Evolutionary conservation across 2,113 vertebrate genomes (phyloP).

Genomic region (Catharus minimus): DNA sequence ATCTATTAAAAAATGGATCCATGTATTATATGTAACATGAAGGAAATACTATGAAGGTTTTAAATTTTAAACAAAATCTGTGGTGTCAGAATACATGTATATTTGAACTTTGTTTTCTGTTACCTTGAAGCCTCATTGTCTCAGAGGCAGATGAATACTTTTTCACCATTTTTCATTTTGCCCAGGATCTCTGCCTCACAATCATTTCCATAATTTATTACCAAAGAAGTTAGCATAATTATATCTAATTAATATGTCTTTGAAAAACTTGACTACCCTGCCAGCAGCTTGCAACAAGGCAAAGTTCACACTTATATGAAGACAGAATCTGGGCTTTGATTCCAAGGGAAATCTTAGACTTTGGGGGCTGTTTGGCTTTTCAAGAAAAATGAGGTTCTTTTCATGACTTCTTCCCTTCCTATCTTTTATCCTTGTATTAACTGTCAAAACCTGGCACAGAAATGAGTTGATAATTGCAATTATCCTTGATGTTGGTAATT

Average conservation of each 20-base stretch:
- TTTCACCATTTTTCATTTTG: not conserved
- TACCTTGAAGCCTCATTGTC: not conserved
- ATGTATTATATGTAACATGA: not conserved
- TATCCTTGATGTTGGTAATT: not conserved
- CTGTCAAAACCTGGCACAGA: not conserved
- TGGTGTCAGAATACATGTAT: not conserved
- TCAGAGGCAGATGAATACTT: not conserved
- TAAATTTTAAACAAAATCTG: not conserved
- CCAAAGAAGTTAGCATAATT: constrained; percentile 16
- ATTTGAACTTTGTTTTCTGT: constrained; percentile 14
- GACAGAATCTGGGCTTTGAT: constrained; percentile 5
- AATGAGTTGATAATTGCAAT: not conserved
- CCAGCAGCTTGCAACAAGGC: not conserved
- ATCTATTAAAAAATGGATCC: not conserved
- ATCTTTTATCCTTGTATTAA: not conserved
- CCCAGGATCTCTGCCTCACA: not conserved
- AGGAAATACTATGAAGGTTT: not conserved
- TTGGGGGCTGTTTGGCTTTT: not conserved
- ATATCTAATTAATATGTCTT: not conserved
- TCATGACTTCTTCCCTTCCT: not conserved
- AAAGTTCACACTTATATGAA: not conserved
- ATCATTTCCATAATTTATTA: not conserved
- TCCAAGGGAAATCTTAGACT: not conserved
- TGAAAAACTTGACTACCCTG: not conserved
- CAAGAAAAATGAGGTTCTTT: not conserved